Evolutionary conservation across 2,888 invertebrate species (phyloP).

Genomic region (Salticus scenicus): DNA sequence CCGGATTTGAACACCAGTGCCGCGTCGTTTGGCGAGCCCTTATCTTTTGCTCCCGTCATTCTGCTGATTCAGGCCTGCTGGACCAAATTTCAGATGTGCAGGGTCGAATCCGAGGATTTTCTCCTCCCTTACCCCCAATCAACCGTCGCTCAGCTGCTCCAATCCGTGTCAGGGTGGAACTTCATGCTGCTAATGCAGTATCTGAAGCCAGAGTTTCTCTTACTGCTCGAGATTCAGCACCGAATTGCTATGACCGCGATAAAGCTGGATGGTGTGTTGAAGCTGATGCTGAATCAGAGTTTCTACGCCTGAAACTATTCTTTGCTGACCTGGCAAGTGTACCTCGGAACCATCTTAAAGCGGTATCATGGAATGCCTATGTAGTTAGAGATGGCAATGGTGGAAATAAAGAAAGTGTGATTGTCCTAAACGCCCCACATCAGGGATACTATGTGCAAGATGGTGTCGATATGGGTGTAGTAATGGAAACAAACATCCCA

Average conservation of each 20-base stretch:
- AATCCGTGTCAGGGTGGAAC: slow-evolving; percentile 83
- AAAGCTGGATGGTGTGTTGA: slow-evolving; percentile 85
- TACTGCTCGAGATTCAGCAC: slow-evolving; percentile 72
- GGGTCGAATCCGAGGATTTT: slow-evolving; percentile 84
- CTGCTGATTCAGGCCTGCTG: slow-evolving; percentile 82
- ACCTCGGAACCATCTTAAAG: slow-evolving; percentile 84
- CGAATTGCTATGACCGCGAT: slow-evolving; percentile 85
- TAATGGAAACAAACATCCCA: slow-evolving; percentile 86
- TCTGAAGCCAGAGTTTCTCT: slow-evolving; percentile 79
- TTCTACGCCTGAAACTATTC: slow-evolving; percentile 80
- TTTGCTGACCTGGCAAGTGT: slow-evolving; percentile 86
- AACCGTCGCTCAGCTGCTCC: slow-evolving; percentile 72
- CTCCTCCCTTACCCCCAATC: slow-evolving; percentile 73
- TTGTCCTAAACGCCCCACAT: slow-evolving; percentile 84
- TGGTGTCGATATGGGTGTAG: slow-evolving; percentile 83
- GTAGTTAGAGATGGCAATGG: slow-evolving; percentile 75
- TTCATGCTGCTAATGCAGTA: slow-evolving; percentile 84
- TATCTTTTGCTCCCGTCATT: slow-evolving; percentile 82
- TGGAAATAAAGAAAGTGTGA: slow-evolving; percentile 80
- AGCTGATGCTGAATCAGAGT: slow-evolving; percentile 85
- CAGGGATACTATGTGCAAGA: slow-evolving; percentile 88
- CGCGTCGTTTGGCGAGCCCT: slow-evolving; percentile 82
- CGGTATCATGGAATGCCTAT: slow-evolving; percentile 73
- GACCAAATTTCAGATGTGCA: slow-evolving; percentile 84
- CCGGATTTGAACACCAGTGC: slow-evolving; percentile 88